A percentile compares a stretch with the other conserved stretches of the same genome.
phyloP scores from a whole-genome alignment of 2,113 vertebrate genomes.

The Panthera tigris region DNA sequence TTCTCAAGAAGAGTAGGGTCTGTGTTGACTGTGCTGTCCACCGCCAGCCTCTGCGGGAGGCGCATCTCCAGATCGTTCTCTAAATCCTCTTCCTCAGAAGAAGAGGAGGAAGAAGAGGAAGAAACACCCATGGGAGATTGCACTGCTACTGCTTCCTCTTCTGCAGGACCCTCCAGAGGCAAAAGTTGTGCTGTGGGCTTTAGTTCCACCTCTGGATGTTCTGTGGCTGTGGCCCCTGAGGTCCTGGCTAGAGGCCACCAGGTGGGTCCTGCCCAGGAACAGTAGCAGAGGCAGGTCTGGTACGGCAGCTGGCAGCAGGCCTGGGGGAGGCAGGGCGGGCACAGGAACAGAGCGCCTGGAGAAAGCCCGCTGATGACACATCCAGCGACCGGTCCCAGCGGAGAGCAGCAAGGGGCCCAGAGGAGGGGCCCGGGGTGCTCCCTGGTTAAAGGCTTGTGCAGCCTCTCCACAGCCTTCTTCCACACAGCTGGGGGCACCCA shows the following conservation, averaged over 20 bases:
- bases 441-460: conserved; percentile 74
- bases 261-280: conserved; percentile 37
- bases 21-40: conserved; percentile 77
- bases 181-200: conserved; percentile 59
- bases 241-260: conserved; percentile 76
- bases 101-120: conserved; percentile 67
- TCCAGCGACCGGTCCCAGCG: neutral
- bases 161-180: conserved; percentile 60
- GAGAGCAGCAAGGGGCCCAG: conserved; percentile 44
- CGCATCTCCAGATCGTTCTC: conserved; percentile 30
- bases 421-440: neutral
- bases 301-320: conserved; percentile 55
- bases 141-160: conserved; percentile 23
- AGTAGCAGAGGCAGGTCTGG: conserved; percentile 69
- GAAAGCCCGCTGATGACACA: neutral
- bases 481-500: conserved; percentile 85
- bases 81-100: conserved; percentile 62
- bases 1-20: conserved; percentile 73
- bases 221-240: conserved; percentile 38
- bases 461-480: conserved; percentile 84
- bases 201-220: conserved; percentile 57
- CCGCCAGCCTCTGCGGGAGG: conserved; percentile 25
- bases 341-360: neutral
- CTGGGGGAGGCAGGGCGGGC: neutral
- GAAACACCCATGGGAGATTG: neutral